Base-by-base conservation (phyloP, 1,140 invertebrate species). In the Calliphora vicina region DNA sequence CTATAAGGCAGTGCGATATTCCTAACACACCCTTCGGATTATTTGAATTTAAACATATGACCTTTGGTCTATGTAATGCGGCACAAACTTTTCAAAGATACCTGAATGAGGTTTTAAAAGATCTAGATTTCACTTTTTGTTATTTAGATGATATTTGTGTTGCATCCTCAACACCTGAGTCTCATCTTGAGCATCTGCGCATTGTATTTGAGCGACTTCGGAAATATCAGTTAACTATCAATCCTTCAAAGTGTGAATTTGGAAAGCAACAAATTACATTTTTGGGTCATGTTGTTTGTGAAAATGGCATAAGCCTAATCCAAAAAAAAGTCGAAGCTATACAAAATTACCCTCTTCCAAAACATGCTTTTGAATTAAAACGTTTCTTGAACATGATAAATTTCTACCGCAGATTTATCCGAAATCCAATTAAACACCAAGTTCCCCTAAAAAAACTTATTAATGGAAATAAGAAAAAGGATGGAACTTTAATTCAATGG, bases 371-470 rank as follows among this genome's bases (percentile, higher is more conserved):
- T 8, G 29, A 87, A 57, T 82, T 90, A 23, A 83, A 90, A 23
- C 82, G 87, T 8, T 92, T 92, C 83, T 73, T 92, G 10, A 91
- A 89, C 0, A 89, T 91, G 85, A 35, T 91, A 0, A 91, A 91
- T 74, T 91, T 89, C 84, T 91, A 91, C 82, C 76, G 86, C 15
- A 73, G 84, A 10, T 90, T 85, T 73, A 80, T 90, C 0, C 86
- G 85, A 0, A 82, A 87, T 17, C 86, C 87, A 9, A 85, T 87
- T 17, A 42, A 86, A 15, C 20, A 50, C 8, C 87, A 88, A 78
- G 74, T 43, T 27, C 72, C 81, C 12, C 83, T 90, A 10, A 84
- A 84, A 43, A 27, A 82, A 9, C 83, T 85, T 15, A 76, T 86
- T 1, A 85, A 82, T 73, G 82, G 82, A 1, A 88, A 85, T 15